Evolutionary conservation across 2,888 invertebrate species (phyloP).

Genomic region (Hirtodrosophila cameraria): DNA sequence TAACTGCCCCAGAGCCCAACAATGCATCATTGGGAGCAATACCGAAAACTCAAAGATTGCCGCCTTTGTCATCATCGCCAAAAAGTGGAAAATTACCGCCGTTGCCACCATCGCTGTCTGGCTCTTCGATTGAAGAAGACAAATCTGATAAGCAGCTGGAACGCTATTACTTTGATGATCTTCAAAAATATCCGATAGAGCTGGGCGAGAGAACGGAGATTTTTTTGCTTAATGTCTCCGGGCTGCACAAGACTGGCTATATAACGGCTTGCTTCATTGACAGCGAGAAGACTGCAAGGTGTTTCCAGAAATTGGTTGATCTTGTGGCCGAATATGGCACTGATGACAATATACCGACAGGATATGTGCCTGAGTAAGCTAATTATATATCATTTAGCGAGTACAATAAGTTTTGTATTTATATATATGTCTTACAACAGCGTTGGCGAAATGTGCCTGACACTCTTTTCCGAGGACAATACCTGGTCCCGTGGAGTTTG

Average conservation of each 20-base stretch:
- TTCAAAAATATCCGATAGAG: constrained; percentile 36
- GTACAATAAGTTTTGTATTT: background rate
- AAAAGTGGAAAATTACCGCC: background rate
- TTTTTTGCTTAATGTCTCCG: constrained; percentile 15
- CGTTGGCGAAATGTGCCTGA: constrained; percentile 54
- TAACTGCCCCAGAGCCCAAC: background rate
- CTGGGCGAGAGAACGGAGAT: constrained; percentile 20
- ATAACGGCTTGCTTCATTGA: constrained; percentile 40
- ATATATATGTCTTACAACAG: too few relatives aligned
- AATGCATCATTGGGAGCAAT: background rate
- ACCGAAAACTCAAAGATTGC: background rate
- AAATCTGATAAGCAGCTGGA: background rate
- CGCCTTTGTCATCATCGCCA: constrained; percentile 44
- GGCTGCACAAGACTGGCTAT: constrained; percentile 32
- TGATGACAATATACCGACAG: constrained; percentile 1
- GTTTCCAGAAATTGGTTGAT: constrained; percentile 13
- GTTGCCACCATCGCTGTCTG: constrained; percentile 47
- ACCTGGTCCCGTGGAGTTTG: constrained; percentile 65
- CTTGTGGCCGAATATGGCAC: constrained; percentile 11
- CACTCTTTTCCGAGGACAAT: constrained; percentile 43
- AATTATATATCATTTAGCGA: background rate
- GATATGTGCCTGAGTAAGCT: constrained; percentile 52
- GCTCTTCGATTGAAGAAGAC: background rate
- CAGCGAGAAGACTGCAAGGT: background rate
- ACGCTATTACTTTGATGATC: constrained; percentile 33